Evolutionary conservation across 1,140 invertebrate genomes (phyloP).

Genomic region (Caenorhabditis elegans): WBcel235 BX284602.5:10326001-10326500

Average conservation of each 20-base stretch:
- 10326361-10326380: neutral
- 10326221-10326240: no score
- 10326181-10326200: no score
- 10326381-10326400: no score
- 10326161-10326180: no score
- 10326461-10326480: no score
- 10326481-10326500: no score
- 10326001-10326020: constrained; percentile 27
- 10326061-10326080: neutral
- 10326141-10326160: no score
- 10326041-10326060: constrained; percentile 30
- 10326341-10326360: neutral
- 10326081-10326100: constrained; percentile 27
- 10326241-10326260: no score
- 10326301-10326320: constrained; percentile 11
- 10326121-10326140: constrained; percentile 33
- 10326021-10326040: neutral
- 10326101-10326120: constrained; percentile 1
- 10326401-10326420: no score
- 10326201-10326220: no score
- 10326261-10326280: neutral
- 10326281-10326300: neutral
- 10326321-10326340: constrained; percentile 13
- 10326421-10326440: no score
- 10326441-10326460: no score